These are phyloP conservation scores for Cherax quadricarinatus DNA, from an alignment of 1,140 invertebrate genomes.

Conservation along the genomic window DNA sequence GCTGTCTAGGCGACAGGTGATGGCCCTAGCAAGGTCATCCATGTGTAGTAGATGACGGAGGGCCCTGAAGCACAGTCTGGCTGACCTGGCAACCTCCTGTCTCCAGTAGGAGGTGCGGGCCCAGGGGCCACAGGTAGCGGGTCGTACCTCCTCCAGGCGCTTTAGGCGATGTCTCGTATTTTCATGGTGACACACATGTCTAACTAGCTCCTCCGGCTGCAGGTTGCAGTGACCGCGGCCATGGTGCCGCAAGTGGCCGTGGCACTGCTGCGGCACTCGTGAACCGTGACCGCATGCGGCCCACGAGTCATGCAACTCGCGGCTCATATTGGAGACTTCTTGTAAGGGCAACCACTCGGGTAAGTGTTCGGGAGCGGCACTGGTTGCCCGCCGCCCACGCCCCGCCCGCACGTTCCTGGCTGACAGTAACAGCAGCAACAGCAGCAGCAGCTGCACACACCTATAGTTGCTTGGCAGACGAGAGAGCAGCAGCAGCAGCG, in stretches of 20 bases:
- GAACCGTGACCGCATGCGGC: conserved; percentile 30
- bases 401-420: conserved; percentile 46
- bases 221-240: conserved; percentile 46
- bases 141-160: conserved; percentile 24
- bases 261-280: conserved; percentile 6
- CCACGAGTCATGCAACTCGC: conserved; percentile 43
- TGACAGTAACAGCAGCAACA: conserved; percentile 38
- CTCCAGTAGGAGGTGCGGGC: conserved; percentile 25
- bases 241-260: conserved; percentile 53
- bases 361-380: conserved; percentile 45
- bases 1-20: conserved; percentile 30
- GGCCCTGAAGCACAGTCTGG: conserved; percentile 13
- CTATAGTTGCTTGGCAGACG: conserved; percentile 53
- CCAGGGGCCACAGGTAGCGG: conserved; percentile 36
- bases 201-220: conserved; percentile 21
- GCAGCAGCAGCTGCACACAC: conserved; percentile 60
- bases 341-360: conserved; percentile 46
- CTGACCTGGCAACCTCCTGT: conserved; percentile 33
- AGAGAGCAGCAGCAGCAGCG: conserved; percentile 63
- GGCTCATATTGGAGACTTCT: conserved; percentile 51
- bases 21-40: conserved; percentile 44
- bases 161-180: not conserved
- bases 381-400: conserved; percentile 61
- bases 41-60: conserved; percentile 57
- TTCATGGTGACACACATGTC: conserved; percentile 29